These are phyloP conservation scores for Tribolium madens DNA, from an alignment of 1,140 invertebrate genomes.

Conservation along the genomic window DNA sequence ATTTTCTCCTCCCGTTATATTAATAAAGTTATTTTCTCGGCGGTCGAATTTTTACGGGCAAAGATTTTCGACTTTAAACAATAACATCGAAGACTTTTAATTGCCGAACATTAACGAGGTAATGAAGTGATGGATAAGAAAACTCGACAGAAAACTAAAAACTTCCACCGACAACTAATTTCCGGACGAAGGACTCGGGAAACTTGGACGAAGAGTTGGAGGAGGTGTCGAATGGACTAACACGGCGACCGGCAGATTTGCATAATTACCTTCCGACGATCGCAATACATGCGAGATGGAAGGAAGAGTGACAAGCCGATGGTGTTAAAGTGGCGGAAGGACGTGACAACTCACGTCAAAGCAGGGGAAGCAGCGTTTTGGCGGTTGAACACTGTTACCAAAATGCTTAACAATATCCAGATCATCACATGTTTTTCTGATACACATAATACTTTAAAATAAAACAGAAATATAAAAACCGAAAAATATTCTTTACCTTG, in stretches of 20 bases:
- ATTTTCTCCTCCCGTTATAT: constrained; percentile 37
- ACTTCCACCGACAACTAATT: constrained; percentile 26
- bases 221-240: background rate
- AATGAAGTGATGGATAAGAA: constrained; percentile 34
- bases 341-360: background rate
- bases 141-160: constrained; percentile 19
- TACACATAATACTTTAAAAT: too few relatives aligned
- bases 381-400: background rate
- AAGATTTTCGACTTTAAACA: constrained; percentile 27
- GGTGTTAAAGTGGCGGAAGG: background rate
- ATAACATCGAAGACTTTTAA: constrained; percentile 23
- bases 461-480: too few relatives aligned
- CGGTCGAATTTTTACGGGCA: constrained; percentile 12
- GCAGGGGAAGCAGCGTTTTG: background rate
- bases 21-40: constrained; percentile 34
- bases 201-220: background rate
- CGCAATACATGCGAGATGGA: background rate
- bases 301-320: background rate
- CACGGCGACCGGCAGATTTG: constrained; percentile 1
- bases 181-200: background rate
- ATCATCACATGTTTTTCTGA: too few relatives aligned
- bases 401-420: too few relatives aligned
- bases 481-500: too few relatives aligned
- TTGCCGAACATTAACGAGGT: constrained; percentile 20
- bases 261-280: constrained; percentile 16